phyloP scores from a whole-genome alignment of 2,113 vertebrate genomes.

The Murina feae region DNA sequence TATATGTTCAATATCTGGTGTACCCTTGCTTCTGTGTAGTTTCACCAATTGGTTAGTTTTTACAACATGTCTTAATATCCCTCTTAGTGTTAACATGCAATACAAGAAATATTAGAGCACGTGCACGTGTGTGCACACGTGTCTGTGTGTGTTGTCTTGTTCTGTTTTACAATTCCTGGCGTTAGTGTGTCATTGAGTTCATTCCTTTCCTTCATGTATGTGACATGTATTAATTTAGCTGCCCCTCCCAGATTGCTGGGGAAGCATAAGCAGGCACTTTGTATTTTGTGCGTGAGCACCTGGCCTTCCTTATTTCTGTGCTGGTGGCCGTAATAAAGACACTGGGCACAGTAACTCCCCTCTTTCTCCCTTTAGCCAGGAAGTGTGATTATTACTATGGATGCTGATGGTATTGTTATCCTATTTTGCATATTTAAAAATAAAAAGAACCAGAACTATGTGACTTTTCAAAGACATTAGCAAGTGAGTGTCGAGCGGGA shows the following conservation, averaged over 20 bases:
- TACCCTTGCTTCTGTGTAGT: constrained; percentile 58
- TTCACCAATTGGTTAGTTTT: constrained; percentile 67
- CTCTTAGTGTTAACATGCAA: background rate
- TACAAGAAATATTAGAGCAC: background rate
- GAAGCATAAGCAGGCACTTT: background rate
- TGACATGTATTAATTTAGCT: background rate
- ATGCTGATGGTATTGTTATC: background rate
- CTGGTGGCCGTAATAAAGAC: background rate
- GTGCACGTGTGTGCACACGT: too few species aligned
- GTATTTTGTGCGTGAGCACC: background rate
- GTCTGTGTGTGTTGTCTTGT: background rate
- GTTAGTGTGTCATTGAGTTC: background rate
- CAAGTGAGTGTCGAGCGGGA: background rate
- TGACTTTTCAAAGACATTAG: background rate
- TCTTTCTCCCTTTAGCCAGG: background rate
- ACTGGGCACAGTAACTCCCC: background rate
- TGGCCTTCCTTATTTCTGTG: background rate
- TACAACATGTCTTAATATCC: constrained; percentile 40
- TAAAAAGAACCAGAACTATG: background rate
- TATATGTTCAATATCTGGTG: constrained; percentile 61
- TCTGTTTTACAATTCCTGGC: background rate
- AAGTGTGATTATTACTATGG: background rate
- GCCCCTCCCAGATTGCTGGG: background rate
- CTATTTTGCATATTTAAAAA: background rate
- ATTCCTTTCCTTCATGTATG: background rate